phyloP scores from a whole-genome alignment of 2,888 invertebrate species.

The Rhamnusium bicolor region DNA sequence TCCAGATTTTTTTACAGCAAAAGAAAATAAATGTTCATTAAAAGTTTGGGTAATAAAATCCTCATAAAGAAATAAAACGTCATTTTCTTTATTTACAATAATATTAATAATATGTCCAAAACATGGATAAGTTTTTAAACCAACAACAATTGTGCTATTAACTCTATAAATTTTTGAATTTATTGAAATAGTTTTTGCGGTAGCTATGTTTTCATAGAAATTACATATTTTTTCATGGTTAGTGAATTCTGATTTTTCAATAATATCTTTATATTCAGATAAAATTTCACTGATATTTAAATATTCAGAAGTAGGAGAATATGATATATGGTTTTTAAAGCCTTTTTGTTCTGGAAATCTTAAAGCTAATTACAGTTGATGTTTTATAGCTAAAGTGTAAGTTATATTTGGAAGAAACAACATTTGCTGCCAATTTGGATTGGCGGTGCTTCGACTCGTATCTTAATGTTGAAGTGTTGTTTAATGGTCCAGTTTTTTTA shows the following conservation, averaged over 20 bases:
- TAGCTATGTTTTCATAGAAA: neutral
- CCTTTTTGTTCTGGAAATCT: neutral
- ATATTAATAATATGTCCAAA: constrained; percentile 13
- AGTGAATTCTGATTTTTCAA: neutral
- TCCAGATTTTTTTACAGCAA: too few species aligned
- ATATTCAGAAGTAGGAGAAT: neutral
- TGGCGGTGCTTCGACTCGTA: constrained; percentile 21
- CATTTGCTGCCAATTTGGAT: constrained; percentile 22
- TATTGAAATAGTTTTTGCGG: neutral
- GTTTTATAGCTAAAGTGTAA: constrained; percentile 18
- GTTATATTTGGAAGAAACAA: constrained; percentile 25
- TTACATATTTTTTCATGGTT: neutral
- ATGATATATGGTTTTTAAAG: neutral
- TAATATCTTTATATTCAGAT: neutral
- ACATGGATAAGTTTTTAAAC: neutral
- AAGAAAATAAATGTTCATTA: neutral
- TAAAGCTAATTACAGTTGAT: constrained; percentile 27
- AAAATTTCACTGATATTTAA: neutral
- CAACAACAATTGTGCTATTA: neutral
- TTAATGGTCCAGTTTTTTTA: constrained; percentile 1
- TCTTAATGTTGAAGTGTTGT: neutral
- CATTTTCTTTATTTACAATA: constrained; percentile 1
- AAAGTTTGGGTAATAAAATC: neutral
- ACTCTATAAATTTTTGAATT: constrained; percentile 19
- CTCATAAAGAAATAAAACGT: neutral